phyloP scores from a whole-genome alignment of 2,113 vertebrate species.

The Acinonyx jubatus region DNA sequence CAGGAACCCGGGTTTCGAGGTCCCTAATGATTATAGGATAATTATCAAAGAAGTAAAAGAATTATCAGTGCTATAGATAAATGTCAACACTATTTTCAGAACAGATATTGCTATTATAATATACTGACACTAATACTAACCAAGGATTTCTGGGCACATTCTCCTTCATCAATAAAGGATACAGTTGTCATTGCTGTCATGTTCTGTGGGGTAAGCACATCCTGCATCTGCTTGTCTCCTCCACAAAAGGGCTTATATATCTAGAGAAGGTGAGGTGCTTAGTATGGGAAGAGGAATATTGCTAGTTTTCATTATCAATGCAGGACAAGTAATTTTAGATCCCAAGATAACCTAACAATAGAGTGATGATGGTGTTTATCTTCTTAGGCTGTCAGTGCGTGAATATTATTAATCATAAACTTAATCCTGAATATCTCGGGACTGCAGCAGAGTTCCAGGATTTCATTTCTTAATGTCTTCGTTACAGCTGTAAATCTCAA shows the following conservation, averaged over 20 bases:
- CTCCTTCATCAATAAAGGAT: neutral
- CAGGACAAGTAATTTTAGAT: slow-evolving; percentile 27
- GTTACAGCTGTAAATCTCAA: slow-evolving; percentile 45
- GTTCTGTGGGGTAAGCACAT: neutral
- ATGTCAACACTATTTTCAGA: neutral
- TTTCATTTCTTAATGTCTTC: slow-evolving; percentile 31
- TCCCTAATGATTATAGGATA: neutral
- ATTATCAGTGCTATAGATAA: neutral
- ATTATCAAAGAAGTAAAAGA: neutral
- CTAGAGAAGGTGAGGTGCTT: neutral
- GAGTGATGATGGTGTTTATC: neutral
- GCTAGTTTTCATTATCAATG: neutral
- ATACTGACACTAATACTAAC: neutral
- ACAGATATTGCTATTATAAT: neutral
- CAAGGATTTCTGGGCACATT: neutral
- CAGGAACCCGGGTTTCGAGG: neutral
- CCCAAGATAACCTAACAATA: neutral
- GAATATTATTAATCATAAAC: slow-evolving; percentile 12
- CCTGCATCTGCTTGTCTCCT: neutral
- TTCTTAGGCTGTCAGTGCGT: neutral
- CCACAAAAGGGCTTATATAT: neutral
- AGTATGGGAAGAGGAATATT: neutral
- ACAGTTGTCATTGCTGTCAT: neutral
- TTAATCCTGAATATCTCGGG: slow-evolving; percentile 7
- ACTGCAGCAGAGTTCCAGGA: slow-evolving; percentile 8